Evolutionary conservation across 2,113 vertebrate species (phyloP).

Genomic region (Tringa solitaria): DNA sequence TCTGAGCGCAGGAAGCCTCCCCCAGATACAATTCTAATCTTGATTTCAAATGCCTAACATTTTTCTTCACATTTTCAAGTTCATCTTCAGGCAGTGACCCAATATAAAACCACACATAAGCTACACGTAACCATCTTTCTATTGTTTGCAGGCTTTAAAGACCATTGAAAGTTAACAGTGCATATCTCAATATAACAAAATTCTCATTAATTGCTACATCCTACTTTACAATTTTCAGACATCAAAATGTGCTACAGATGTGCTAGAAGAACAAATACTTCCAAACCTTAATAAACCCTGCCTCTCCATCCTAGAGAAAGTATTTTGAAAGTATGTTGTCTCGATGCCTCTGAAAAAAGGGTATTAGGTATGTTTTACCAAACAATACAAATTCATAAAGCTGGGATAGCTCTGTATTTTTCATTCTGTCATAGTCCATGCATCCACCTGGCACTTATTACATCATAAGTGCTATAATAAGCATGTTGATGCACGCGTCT

Average conservation of each 20-base stretch:
- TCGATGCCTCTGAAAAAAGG: constrained; percentile 4
- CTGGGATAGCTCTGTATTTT: constrained; percentile 35
- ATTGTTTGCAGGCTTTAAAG: background rate
- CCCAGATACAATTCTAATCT: background rate
- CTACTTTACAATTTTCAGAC: background rate
- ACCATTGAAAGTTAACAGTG: background rate
- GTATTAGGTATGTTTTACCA: background rate
- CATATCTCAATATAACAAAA: background rate
- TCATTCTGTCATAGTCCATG: constrained; percentile 25
- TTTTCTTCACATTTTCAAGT: background rate
- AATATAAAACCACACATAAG: background rate
- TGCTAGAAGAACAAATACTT: background rate
- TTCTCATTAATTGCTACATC: background rate
- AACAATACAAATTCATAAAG: constrained; percentile 33
- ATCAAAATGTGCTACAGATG: background rate
- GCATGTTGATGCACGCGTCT: background rate
- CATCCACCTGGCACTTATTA: constrained; percentile 53
- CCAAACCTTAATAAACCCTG: background rate
- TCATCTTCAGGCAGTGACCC: background rate
- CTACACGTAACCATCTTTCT: background rate
- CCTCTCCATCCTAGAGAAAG: background rate
- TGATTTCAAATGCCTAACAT: background rate
- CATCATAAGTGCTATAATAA: constrained; percentile 38
- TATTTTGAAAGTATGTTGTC: constrained; percentile 10
- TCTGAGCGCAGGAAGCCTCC: background rate